Evolutionary conservation across 2,888 invertebrate genomes (phyloP), one percentile per base, ranked within the genome.

Genomic region (Phymatocera aterrima): DNA sequence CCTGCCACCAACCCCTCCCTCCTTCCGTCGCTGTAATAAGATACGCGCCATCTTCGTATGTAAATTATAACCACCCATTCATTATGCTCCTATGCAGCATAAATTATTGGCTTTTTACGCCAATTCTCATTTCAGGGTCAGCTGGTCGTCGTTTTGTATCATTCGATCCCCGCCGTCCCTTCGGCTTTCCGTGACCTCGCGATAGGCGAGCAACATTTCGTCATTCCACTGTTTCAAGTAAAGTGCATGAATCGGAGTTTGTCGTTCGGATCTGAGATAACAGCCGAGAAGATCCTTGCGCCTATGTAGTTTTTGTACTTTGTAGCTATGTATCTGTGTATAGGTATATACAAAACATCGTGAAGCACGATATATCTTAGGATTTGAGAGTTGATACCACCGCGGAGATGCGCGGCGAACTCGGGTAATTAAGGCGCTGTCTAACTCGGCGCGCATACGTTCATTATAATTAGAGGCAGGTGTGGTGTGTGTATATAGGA

Each of bases 41-140:
- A 90, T 90, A 90, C 90, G 89, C 88, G 89, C 88, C 90, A 89
- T 90, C 88, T 89, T 88, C 89, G 88, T 89, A 90, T 90, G 90
- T 90, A 89, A 90, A 90, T n/a, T n/a, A n/a, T 90, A 75, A 87
- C 87, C 84, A 86, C 87, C 89, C 88, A 90, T 90, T 90, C 89
- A 89, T 90, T 90, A 89, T 86, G 86, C 85, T 86, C 12, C 18
- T 65, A 28, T 85, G 84, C 79, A 85, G 87, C 88, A n/a, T 88
- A 89, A 89, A 90, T 89, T 88, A 90, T 90, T 89, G 89, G 88
- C 82, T 86, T 87, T 87, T 87, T 87, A 88, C 86, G 85, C 85
- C 86, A 88, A 89, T 88, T 87, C 86, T 87, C 87, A 87, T 87
- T 3, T 24, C 12, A 10, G 40, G 24, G 10, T 57, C 24, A n/a